Evolutionary conservation across 2,113 vertebrate genomes (phyloP), one percentile per base, ranked within the genome.

Genomic region (Pleuronectes platessa): DNA sequence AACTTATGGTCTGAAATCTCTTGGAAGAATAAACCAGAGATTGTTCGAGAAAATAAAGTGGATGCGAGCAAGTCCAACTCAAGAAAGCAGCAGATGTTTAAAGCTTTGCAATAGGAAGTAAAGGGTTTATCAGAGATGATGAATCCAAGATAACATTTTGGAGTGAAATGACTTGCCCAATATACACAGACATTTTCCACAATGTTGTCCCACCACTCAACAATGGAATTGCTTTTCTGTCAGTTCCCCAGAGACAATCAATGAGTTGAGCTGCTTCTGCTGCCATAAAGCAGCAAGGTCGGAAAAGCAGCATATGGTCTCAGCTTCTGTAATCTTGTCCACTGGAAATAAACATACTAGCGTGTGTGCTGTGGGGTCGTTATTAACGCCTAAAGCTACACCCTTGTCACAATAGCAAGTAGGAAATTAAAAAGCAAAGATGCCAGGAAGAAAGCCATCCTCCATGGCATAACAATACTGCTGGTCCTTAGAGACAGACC

Each of bases 381-480:
- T 79, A 83, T 82, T 75, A 51, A 82, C 79, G 70, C 59, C 82
- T 59, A 53, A 55, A 53, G 76, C 56, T 64, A 70, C 68, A 68
- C 40, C 63, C 45, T 31, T 70, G 64, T 69, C 78, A 82, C 35
- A 66, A 67, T 70, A 68, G 49, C 71, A 24, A 66, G 68, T 61
- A 67, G 87, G 86, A 90, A 92, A 89, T 83, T 73, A 84, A 85
- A 85, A 86, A 70, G 70, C 45, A n/a, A 86, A 79, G 66, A 77
- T 70, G 54, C 54, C 65, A 78, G 42, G 71, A 84, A 73, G 61
- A 83, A 74, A 81, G 21, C 20, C 40, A 67, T 70, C 54, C 42
- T 75, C 49, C 53, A 11, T 62, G 69, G 56, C 67, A 58, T 40
- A 68, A 61, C 24, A 67, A 70, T 80, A 76, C 45, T 51, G 31